phyloP scores from a whole-genome alignment of 2,113 vertebrate genomes.

The Rattus norvegicus region GRCr8 NC_086032.1:43525501-43526000 shows the following conservation, averaged over 20 bases:
- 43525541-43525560: background rate
- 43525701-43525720: background rate
- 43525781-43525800: background rate
- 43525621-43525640: background rate
- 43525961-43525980: background rate
- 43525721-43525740: background rate
- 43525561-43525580: background rate
- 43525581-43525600: background rate
- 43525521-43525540: background rate
- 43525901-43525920: background rate
- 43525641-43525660: background rate
- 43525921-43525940: background rate
- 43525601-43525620: background rate
- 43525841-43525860: constrained; percentile 25
- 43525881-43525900: background rate
- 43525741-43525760: background rate
- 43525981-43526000: constrained; percentile 45
- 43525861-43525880: background rate
- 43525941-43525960: constrained; percentile 51
- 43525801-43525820: background rate
- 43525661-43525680: background rate
- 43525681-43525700: background rate
- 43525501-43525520: background rate
- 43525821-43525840: constrained; percentile 11
- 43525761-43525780: background rate